phyloP scores from a whole-genome alignment of 1,140 invertebrate genomes.

The Pogonomyrmex californicus region DNA sequence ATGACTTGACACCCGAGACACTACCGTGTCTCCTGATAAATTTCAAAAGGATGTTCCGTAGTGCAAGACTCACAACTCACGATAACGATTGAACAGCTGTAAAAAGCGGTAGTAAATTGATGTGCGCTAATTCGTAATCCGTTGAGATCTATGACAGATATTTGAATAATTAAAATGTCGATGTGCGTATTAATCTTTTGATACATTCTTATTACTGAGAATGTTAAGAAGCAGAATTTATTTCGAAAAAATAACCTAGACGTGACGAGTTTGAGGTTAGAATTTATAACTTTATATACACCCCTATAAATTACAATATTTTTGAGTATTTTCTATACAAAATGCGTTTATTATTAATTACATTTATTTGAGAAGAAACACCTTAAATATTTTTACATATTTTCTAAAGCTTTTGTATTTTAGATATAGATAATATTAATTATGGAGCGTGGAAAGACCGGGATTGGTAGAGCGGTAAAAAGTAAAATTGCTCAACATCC shows the following conservation, averaged over 20 bases:
- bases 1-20: too few species aligned
- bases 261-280: slow-evolving; percentile 23
- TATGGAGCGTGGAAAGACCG: slow-evolving; percentile 88
- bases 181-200: background rate
- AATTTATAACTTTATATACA: background rate
- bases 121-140: background rate
- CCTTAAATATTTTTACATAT: background rate
- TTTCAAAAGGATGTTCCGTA: too few species aligned
- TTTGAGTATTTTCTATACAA: background rate
- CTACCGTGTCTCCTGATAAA: too few species aligned
- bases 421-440: slow-evolving; percentile 50
- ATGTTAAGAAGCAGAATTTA: background rate
- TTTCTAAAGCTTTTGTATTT: background rate
- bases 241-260: background rate
- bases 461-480: slow-evolving; percentile 88
- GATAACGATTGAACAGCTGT: too few species aligned
- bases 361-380: background rate
- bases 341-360: background rate
- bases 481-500: slow-evolving; percentile 89
- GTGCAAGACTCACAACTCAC: too few species aligned
- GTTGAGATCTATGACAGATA: background rate
- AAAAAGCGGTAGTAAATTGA: too few species aligned
- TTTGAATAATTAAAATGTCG: background rate
- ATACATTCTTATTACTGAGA: background rate
- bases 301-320: background rate